Conservation (phyloP, 2,797 vertebrate species). For the Nyctalus aviator region DNA sequence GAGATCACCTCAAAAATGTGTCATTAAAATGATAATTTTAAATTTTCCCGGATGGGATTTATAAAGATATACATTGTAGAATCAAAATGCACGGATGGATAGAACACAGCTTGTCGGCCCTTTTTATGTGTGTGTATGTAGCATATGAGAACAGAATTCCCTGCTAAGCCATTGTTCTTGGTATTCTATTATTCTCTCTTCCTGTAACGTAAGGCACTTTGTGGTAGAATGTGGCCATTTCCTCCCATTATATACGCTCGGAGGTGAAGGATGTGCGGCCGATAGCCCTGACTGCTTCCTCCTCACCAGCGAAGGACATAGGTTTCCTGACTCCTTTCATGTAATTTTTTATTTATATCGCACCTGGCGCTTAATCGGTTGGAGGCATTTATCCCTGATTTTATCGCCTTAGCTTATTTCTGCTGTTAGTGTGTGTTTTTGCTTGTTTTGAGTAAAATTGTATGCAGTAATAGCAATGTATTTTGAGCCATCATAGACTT, state of each 20-base stretch:
- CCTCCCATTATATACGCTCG: constrained; percentile 50
- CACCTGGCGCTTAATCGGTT: background rate
- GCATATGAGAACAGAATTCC: background rate
- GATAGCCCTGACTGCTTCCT: constrained; percentile 8
- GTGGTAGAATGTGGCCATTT: constrained; percentile 53
- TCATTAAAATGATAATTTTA: constrained; percentile 18
- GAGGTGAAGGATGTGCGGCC: constrained; percentile 32
- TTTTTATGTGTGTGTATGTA: background rate
- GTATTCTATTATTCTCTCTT: constrained; percentile 22
- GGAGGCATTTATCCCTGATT: background rate
- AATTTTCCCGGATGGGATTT: background rate
- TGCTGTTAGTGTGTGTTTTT: background rate
- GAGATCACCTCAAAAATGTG: background rate
- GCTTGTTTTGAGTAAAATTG: constrained; percentile 27
- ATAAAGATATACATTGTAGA: background rate
- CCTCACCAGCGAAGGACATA: background rate
- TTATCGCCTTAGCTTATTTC: constrained; percentile 8
- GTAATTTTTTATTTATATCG: constrained; percentile 33
- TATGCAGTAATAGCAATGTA: background rate
- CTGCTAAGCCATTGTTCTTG: background rate
- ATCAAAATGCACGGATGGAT: background rate
- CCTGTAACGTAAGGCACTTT: constrained; percentile 54
- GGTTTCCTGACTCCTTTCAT: constrained; percentile 34
- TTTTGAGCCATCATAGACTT: background rate
- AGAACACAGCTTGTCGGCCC: background rate